Evolutionary conservation across 2,888 invertebrate genomes (phyloP).

Genomic region (Sarcophaga carnaria): DNA sequence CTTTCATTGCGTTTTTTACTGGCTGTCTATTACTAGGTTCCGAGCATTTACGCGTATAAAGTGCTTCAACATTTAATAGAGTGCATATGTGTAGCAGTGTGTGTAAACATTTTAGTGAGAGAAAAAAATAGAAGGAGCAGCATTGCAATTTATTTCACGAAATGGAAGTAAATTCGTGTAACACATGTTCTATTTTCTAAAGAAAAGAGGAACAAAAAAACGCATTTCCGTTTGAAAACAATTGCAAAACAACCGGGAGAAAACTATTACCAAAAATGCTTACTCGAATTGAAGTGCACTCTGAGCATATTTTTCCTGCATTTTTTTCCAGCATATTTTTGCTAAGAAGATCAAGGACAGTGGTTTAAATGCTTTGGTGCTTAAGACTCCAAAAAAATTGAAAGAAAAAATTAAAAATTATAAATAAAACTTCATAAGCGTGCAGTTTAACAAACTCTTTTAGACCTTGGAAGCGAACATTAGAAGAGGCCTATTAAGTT

Average conservation of each 20-base stretch:
- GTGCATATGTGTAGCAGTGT: neutral
- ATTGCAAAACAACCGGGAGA: neutral
- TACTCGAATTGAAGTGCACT: conserved; percentile 27
- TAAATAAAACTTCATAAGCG: no score
- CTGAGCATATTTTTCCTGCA: conserved; percentile 12
- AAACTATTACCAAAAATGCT: neutral
- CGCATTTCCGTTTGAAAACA: neutral
- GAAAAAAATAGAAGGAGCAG: neutral
- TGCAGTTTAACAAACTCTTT: no score
- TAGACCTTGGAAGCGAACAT: no score
- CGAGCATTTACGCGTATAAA: conserved; percentile 29
- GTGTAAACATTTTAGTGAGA: neutral
- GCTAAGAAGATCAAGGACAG: no score
- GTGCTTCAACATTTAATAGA: conserved; percentile 8
- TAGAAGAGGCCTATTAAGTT: no score
- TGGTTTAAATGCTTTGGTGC: no score
- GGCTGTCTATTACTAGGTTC: neutral
- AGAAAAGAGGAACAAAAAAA: conserved; percentile 5
- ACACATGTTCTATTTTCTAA: conserved; percentile 51
- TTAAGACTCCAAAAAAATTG: no score
- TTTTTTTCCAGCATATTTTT: neutral
- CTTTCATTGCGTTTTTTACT: neutral
- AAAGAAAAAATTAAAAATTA: no score
- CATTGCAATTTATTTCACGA: conserved; percentile 37
- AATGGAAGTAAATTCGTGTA: conserved; percentile 48